phyloP scores from a whole-genome alignment of 2,113 vertebrate species.

The Corapipo altera region DNA sequence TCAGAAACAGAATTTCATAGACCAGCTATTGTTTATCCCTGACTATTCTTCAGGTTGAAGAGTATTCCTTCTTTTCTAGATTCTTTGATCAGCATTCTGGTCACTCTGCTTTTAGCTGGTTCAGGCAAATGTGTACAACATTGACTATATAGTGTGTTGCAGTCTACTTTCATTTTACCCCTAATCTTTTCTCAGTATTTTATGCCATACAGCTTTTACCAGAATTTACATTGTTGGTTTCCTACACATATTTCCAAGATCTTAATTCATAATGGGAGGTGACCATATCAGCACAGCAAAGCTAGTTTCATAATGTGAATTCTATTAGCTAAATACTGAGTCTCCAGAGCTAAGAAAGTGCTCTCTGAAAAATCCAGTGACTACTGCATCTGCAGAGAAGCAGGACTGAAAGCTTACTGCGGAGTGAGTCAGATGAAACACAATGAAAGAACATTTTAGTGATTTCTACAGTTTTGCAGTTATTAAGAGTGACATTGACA shows the following conservation, averaged over 20 bases:
- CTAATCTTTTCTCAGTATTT: background rate
- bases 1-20: background rate
- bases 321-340: background rate
- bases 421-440: slow-evolving; percentile 18
- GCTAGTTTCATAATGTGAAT: background rate
- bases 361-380: background rate
- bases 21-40: background rate
- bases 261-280: background rate
- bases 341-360: background rate
- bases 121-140: background rate
- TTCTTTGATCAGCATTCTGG: background rate
- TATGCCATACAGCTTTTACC: background rate
- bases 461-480: background rate
- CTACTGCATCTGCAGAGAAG: background rate
- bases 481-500: background rate
- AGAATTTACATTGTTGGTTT: background rate
- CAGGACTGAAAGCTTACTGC: background rate
- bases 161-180: background rate
- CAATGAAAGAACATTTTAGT: background rate
- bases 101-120: background rate
- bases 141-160: background rate
- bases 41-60: background rate
- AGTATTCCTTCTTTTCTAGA: background rate
- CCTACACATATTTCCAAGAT: background rate
- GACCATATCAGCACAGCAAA: background rate